These are phyloP conservation scores for Xyliphius kryptos DNA, from an alignment of 2,113 vertebrate genomes.

Conservation along the genomic window DNA sequence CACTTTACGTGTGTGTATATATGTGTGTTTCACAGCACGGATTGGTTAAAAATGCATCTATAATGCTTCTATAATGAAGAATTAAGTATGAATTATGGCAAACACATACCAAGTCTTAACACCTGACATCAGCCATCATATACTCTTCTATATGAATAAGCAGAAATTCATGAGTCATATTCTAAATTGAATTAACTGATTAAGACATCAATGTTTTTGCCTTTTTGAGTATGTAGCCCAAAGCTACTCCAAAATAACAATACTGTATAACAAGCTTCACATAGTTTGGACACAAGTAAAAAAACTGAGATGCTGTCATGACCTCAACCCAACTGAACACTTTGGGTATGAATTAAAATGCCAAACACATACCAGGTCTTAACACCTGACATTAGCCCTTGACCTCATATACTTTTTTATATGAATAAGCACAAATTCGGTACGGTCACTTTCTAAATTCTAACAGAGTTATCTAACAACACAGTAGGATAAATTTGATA, in stretches of 20 bases:
- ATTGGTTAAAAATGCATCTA: too few species aligned
- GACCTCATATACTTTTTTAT: neutral
- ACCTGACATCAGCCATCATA: too few species aligned
- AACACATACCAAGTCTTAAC: too few species aligned
- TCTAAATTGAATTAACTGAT: too few species aligned
- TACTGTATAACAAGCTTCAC: neutral
- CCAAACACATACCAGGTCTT: neutral
- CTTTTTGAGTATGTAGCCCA: neutral
- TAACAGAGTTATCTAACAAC: neutral
- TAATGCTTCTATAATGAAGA: too few species aligned
- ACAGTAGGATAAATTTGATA: neutral
- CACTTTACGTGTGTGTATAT: too few species aligned
- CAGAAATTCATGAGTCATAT: too few species aligned
- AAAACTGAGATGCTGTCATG: neutral
- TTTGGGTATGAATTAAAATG: neutral
- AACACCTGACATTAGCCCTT: neutral
- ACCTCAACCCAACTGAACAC: neutral
- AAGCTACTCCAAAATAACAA: neutral
- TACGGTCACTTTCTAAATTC: neutral
- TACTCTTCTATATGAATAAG: too few species aligned
- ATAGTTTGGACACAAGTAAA: neutral
- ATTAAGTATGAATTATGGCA: too few species aligned
- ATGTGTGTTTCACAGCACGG: too few species aligned
- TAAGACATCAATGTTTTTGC: too few species aligned
- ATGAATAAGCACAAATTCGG: neutral